Conservation (phyloP, 2,888 invertebrate species). For the Trachelus stipa region DNA sequence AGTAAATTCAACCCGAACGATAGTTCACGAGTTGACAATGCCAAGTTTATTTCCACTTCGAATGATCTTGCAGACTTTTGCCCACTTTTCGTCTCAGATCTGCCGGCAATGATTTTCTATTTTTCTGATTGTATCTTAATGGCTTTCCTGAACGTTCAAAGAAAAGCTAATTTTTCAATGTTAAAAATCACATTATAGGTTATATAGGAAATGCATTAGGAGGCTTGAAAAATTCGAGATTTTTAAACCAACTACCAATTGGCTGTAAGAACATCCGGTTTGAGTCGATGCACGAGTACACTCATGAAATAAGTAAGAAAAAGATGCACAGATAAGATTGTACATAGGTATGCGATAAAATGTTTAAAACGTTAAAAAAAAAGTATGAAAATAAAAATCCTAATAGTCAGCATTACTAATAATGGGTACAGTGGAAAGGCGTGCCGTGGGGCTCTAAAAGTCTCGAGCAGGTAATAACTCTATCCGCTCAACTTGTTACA, state of each 20-base stretch:
- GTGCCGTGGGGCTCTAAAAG: conserved; percentile 59
- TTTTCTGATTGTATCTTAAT: not conserved
- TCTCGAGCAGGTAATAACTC: conserved; percentile 62
- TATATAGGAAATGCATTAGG: not conserved
- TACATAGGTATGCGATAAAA: not conserved
- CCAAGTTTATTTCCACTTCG: conserved; percentile 6
- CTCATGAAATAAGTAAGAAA: not conserved
- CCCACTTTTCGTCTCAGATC: not conserved
- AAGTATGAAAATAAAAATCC: conserved; percentile 40
- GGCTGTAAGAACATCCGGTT: not conserved
- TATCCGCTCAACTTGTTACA: conserved; percentile 44
- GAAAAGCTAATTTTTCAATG: not conserved
- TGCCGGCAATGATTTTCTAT: not conserved
- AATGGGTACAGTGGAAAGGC: conserved; percentile 61
- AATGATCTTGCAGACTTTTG: not conserved
- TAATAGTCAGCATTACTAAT: conserved; percentile 59
- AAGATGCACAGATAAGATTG: not conserved
- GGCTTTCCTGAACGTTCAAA: not conserved
- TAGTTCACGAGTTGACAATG: conserved; percentile 8
- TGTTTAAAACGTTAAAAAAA: not conserved
- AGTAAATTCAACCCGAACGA: conserved; percentile 29
- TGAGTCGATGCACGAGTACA: too few species aligned
- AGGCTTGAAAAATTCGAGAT: not conserved
- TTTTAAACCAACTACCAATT: not conserved
- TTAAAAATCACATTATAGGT: not conserved